Percentiles rank a stretch among this genome's conserved stretches.
phyloP scores from a whole-genome alignment of 2,113 vertebrate species.

The Melanerpes aurifrons region DNA sequence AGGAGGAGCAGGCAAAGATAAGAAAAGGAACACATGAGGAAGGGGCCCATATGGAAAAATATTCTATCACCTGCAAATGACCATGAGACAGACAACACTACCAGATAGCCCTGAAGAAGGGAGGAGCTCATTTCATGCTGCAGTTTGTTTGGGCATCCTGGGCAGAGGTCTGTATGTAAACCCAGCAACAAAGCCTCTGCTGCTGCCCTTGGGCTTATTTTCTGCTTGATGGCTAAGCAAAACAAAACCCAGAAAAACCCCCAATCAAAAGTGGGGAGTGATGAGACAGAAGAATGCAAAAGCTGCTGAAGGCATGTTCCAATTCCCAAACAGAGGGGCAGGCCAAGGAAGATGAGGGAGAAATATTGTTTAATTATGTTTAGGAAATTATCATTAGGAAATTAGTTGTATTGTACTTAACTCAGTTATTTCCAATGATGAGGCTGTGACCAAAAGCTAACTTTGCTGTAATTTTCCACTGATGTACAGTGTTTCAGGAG shows the following conservation, averaged over 20 bases:
- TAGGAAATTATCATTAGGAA: not conserved
- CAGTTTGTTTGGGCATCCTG: not conserved
- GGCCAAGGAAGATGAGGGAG: not conserved
- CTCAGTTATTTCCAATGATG: not conserved
- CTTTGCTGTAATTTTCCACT: not conserved
- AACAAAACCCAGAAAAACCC: not conserved
- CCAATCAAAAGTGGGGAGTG: not conserved
- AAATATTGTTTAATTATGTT: not conserved
- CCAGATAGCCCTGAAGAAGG: not conserved
- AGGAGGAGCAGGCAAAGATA: rapidly evolving
- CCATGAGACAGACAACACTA: not conserved
- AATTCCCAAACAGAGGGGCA: not conserved
- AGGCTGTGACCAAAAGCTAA: not conserved
- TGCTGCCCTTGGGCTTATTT: not conserved
- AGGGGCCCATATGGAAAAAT: not conserved
- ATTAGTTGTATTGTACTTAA: not conserved
- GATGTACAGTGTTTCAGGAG: not conserved
- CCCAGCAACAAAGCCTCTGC: not conserved
- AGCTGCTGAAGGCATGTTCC: not conserved
- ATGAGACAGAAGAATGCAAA: not conserved
- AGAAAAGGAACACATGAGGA: not conserved
- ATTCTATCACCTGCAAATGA: not conserved
- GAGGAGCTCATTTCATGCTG: not conserved
- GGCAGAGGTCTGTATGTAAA: not conserved
- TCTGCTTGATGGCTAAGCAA: not conserved